These are phyloP conservation scores for Molossus molossus DNA, from an alignment of 2,797 vertebrate genomes.

Conservation along the genomic window DNA sequence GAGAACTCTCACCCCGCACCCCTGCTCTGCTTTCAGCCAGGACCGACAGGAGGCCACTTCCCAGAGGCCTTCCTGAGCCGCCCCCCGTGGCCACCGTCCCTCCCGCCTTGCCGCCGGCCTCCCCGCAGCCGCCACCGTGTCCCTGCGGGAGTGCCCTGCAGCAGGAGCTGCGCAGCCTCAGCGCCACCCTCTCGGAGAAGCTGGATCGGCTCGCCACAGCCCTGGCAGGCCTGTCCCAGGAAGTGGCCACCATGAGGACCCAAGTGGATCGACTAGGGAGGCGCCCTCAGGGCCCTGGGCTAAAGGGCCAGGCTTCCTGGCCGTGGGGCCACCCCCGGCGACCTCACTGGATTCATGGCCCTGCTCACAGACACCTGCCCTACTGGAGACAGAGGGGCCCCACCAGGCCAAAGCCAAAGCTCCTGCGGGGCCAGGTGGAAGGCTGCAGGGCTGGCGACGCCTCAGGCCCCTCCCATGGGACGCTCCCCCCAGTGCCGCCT, in stretches of 20 bases:
- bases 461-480: slow-evolving; percentile 5
- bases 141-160: slow-evolving; percentile 43
- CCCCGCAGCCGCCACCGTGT: rapidly evolving
- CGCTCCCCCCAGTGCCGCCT: not conserved
- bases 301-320: slow-evolving; percentile 71
- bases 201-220: slow-evolving; percentile 73
- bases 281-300: not conserved
- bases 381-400: slow-evolving; percentile 76
- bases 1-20: not conserved
- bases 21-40: slow-evolving; percentile 66
- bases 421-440: slow-evolving; percentile 50
- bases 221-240: slow-evolving; percentile 79
- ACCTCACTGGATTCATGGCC: slow-evolving; percentile 31
- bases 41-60: not conserved
- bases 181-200: slow-evolving; percentile 59
- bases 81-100: rapidly evolving
- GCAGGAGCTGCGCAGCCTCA: slow-evolving; percentile 54
- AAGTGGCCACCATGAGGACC: slow-evolving; percentile 81
- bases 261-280: slow-evolving; percentile 79
- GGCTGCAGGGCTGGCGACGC: slow-evolving; percentile 22
- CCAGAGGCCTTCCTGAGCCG: not conserved
- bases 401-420: slow-evolving; percentile 77
- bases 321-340: slow-evolving; percentile 47
- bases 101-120: rapidly evolving
- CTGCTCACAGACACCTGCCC: slow-evolving; percentile 9